A percentile compares a stretch with the other conserved stretches of the same genome.
phyloP scores from a whole-genome alignment of 2,888 invertebrate genomes.

The Antheraea assamensis region DNA sequence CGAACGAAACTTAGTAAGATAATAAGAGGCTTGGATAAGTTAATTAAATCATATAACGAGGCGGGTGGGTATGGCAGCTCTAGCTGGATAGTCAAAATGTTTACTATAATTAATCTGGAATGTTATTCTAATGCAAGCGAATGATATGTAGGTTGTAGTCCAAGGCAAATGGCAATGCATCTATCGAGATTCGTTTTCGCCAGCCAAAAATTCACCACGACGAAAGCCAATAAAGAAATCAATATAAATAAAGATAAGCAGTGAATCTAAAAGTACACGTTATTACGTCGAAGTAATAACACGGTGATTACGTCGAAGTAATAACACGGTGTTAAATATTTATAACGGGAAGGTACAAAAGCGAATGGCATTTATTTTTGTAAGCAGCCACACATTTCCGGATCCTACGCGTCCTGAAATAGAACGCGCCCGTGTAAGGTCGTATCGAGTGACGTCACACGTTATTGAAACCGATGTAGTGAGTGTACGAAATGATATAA shows the following conservation, averaged over 20 bases:
- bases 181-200: no score
- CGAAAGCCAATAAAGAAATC: neutral
- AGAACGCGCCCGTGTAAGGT: neutral
- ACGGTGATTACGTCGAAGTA: neutral
- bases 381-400: neutral
- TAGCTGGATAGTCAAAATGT: no score
- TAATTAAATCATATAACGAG: no score
- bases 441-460: neutral
- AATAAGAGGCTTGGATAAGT: no score
- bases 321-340: neutral
- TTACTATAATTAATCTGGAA: no score
- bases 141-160: no score
- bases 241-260: neutral
- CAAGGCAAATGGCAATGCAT: no score
- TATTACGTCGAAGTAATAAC: neutral
- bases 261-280: neutral
- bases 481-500: neutral
- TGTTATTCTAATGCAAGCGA: no score
- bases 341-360: neutral
- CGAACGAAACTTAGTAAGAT: no score
- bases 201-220: neutral
- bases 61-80: no score
- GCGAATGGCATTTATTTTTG: neutral
- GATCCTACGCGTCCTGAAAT: conserved; percentile 10
- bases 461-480: neutral